Evolutionary conservation across 2,797 vertebrate species (phyloP), one percentile per base, ranked within the genome.

Genomic region (Sternotherus odoratus): DNA sequence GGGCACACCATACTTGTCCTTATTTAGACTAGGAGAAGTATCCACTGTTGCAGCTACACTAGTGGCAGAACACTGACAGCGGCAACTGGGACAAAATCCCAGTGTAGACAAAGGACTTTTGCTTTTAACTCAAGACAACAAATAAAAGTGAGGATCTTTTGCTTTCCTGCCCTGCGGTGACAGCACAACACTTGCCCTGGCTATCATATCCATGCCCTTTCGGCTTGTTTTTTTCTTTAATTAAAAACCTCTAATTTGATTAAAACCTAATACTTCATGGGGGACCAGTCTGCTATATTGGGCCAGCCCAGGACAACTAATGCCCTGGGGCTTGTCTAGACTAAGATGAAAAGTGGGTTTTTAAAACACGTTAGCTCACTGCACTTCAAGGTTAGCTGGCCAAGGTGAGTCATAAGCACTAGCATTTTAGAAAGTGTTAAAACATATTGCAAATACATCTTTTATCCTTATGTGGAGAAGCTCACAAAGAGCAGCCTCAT

Each of bases 311-410:
- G 66, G 83, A 56, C 53, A 94, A 87, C 89, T 56, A 82, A 77
- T 50, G 77, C 23, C 85, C 87, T 86, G 89, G 89, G 86, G 95
- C 77, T 87, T 79, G 88, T 81, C 89, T 91, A 86, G 86, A 92
- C 86, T 36, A 91, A 43, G 91, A 87, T 85, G 92, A 94, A 95
- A 91, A 91, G 66, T 33, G 4, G 82, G 57, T 93, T 93, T 93
- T 48, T 81, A 87, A 90, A 93, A 74, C 63, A 90, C 66, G 90
- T 48, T 75, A 75, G 72, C 43, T 30, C 4, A 10, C 23, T 89
- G 63, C 6, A 13, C 77, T 46, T 87, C 28, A 95, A 7, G 79
- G 50, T 56, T 10, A 91, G 50, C 43, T 89, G 84, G 60, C 53
- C 89, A 82, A 28, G 50, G 46, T 91, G 46, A 88, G 79, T 51